phyloP scores from a whole-genome alignment of 2,888 invertebrate species.

The Cerceris rybyensis region DNA sequence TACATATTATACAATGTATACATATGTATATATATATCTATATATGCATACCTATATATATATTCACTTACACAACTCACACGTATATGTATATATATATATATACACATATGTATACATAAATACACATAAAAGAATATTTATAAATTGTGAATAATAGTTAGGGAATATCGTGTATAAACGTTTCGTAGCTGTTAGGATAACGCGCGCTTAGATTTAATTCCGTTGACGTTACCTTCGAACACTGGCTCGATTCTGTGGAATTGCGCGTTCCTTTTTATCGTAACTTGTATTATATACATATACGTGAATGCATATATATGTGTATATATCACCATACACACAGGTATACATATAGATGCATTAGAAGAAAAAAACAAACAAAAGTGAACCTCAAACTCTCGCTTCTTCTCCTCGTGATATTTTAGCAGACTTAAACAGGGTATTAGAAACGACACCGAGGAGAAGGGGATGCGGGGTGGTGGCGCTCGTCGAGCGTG shows the following conservation, averaged over 20 bases:
- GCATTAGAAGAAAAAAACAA: background rate
- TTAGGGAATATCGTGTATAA: conserved; percentile 68
- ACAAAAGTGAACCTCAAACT: conserved; percentile 6
- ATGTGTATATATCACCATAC: no score
- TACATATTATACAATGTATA: conserved; percentile 49
- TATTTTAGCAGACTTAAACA: conserved; percentile 69
- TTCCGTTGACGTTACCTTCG: conserved; percentile 62
- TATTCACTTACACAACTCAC: conserved; percentile 40
- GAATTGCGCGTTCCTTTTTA: no score
- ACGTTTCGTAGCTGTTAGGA: conserved; percentile 62
- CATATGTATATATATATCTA: conserved; percentile 38
- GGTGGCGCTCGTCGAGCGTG: conserved; percentile 33
- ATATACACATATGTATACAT: conserved; percentile 33
- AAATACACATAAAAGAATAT: conserved; percentile 61
- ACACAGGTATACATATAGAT: background rate
- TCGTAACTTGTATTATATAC: no score
- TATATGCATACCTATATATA: conserved; percentile 36
- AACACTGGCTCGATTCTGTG: conserved; percentile 56
- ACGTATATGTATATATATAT: conserved; percentile 48
- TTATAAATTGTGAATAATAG: conserved; percentile 74
- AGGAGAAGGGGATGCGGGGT: conserved; percentile 16
- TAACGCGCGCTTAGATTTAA: conserved; percentile 61
- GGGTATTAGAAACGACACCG: conserved; percentile 65
- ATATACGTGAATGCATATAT: no score
- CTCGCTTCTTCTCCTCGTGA: conserved; percentile 50